A percentile compares a stretch with the other conserved stretches of the same genome.
Conservation (phyloP, 2,888 invertebrate species). For the Amiota communis region DNA sequence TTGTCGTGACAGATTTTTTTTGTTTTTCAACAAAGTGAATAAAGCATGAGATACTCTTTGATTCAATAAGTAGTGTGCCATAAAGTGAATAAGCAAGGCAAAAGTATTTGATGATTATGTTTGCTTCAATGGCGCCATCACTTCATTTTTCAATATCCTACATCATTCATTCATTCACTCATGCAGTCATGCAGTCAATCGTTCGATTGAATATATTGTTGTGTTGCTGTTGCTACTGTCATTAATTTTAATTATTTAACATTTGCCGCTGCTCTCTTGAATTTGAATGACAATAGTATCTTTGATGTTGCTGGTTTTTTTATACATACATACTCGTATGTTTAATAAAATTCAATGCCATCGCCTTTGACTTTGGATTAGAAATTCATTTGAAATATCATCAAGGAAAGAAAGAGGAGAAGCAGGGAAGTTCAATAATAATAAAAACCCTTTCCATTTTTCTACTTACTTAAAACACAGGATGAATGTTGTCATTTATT, state of each 20-base stretch:
- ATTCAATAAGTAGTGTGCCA: neutral
- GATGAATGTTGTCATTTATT: neutral
- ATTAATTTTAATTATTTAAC: conserved; percentile 55
- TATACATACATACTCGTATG: neutral
- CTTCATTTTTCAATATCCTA: neutral
- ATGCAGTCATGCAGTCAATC: neutral
- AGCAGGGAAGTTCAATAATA: too few relatives aligned
- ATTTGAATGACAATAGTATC: conserved; percentile 53
- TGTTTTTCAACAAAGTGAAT: neutral
- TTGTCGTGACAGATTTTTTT: neutral
- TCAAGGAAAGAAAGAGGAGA: neutral
- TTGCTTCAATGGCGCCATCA: conserved; percentile 1
- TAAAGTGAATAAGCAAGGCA: neutral
- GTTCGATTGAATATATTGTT: neutral
- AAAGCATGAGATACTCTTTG: neutral
- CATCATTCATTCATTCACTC: neutral
- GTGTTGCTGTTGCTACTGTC: conserved; percentile 36
- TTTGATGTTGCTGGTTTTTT: too few relatives aligned
- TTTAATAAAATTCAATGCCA: conserved; percentile 13
- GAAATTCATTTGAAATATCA: conserved; percentile 16
- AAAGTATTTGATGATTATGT: neutral
- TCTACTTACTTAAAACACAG: conserved; percentile 15
- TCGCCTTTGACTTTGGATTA: conserved; percentile 8
- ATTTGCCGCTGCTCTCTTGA: conserved; percentile 33
- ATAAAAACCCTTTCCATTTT: neutral